A percentile compares a stretch with the other conserved stretches of the same genome.
Evolutionary conservation across 2,797 vertebrate species (phyloP).

Genomic region (Harpagifer antarcticus): DNA sequence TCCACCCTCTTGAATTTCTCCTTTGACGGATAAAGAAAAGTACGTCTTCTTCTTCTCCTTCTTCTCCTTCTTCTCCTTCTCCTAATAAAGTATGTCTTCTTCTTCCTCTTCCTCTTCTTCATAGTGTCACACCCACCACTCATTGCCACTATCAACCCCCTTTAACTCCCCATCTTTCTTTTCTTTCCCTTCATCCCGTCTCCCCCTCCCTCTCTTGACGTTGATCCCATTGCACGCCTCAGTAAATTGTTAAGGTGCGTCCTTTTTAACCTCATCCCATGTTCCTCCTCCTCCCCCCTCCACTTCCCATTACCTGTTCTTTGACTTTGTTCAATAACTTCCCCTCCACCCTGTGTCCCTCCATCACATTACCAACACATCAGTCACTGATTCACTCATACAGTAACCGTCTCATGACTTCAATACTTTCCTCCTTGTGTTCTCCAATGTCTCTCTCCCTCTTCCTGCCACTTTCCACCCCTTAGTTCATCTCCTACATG

Average conservation of each 20-base stretch:
- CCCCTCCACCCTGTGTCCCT: slow-evolving; percentile 13
- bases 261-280: slow-evolving; percentile 36
- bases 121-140: not conserved
- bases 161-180: not conserved
- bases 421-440: slow-evolving; percentile 16
- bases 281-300: slow-evolving; percentile 32
- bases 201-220: not conserved
- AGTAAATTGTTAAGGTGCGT: slow-evolving; percentile 29
- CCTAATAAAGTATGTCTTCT: too few species aligned
- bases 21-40: too few species aligned
- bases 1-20: too few species aligned
- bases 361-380: slow-evolving; percentile 7
- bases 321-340: slow-evolving; percentile 37
- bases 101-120: not conserved
- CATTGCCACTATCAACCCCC: not conserved
- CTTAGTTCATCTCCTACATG: slow-evolving; percentile 33
- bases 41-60: too few species aligned
- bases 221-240: slow-evolving; percentile 6
- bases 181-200: not conserved
- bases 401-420: not conserved
- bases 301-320: slow-evolving; percentile 20
- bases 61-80: too few species aligned
- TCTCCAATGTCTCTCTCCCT: not conserved
- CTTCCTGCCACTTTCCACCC: slow-evolving; percentile 18
- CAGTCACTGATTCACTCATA: slow-evolving; percentile 16